Base-by-base conservation (phyloP, 30 jellyfish, hydroid and myxozoan genomes). In the Turritopsis dohrnii region DNA sequence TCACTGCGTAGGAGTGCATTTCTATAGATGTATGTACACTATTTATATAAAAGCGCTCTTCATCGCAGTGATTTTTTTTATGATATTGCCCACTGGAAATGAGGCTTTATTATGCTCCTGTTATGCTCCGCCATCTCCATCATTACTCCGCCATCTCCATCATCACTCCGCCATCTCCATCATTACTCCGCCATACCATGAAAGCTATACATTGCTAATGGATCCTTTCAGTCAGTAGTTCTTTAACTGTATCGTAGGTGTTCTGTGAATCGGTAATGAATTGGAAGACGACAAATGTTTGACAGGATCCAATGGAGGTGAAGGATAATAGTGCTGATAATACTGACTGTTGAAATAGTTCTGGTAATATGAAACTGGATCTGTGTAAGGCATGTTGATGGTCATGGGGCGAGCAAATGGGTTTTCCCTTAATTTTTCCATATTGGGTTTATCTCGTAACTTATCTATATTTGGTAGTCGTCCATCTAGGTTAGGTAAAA, bases 291-390 rank as follows among this genome's bases (percentile, higher is more conserved):
- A 24, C 28, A 77, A 60, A 26, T 77, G 85, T 18, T 52, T 30
- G 19, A 77, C 30, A 18, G 87, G 87, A 22, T 80, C 87, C 87
- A 80, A 31, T 1, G 87, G 87, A 52, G 87, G 87, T 52, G 87
- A 80, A 31, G 79, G 87, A 20, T 80, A 80, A 13, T 31, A 22
- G 53, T 52, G 54, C 26, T 52, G 81, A 21, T 31, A 24, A 17
- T 27, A 52, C 26, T 65, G 28, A 65, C 21, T 24, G 19, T 25
- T 23, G 54, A 18, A 54, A 80, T 80, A 71, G 60, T 80, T 21
- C 53, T 31, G 81, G 52, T 80, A 52, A 80, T 24, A 65, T 22
- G 54, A 80, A 24, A 54, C 52, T 18, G 79, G 60, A 52, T 80
- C 87, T 65, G 65, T 53, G 53, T 65, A 80, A 0, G 87, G 87